Base-by-base conservation (phyloP, 2,888 invertebrate species). In the Erebia ligea region DNA sequence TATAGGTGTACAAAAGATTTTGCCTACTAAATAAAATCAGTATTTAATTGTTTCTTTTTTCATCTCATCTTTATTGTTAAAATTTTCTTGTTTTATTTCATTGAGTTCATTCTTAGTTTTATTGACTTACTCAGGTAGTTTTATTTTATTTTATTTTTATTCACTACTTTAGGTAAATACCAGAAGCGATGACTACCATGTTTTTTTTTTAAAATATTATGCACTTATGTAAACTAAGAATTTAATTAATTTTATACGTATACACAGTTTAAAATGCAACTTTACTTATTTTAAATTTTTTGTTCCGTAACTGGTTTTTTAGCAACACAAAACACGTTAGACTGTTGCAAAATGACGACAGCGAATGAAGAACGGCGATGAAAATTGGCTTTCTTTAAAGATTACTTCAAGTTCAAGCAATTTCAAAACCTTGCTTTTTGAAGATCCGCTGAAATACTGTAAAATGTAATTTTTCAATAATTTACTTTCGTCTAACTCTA, bases 351-450 rank as follows among this genome's bases (percentile, higher is more conserved):
- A 62, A 48, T 15, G 15, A 19, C 11, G 45, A 13, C 10, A 15
- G 19, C 4, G 2, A 62, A 48, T 62, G 45, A 45, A 48, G 2
- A 45, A 17, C 21, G 0, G n/a, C 10, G 2, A 15, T 11, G n/a
- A n/a, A 1, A 10, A 48, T 6, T 21, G 62, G 1, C 21, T 21
- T 48, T 62, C 48, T 25, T 48, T 62, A 21, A 48, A 48, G 48
- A 15, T 15, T 34, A 25, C 25, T 25, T 62, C 42, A 61, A 61
- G 61, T 42, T 17, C 42, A 19, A 42, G 59, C n/a, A 52, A 56
- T 56, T 56, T 21, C 6, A 15, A 3, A 57, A 57, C 56, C 21
- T 25, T 25, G 56, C 13, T 57, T 21, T 57, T 25, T 25, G 13
- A 19, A 19, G 17, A 9, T 54, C 19, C 54, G 54, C 54, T 54